Evolutionary conservation across 2,888 invertebrate genomes (phyloP).

Genomic region (Brenthis ino): DNA sequence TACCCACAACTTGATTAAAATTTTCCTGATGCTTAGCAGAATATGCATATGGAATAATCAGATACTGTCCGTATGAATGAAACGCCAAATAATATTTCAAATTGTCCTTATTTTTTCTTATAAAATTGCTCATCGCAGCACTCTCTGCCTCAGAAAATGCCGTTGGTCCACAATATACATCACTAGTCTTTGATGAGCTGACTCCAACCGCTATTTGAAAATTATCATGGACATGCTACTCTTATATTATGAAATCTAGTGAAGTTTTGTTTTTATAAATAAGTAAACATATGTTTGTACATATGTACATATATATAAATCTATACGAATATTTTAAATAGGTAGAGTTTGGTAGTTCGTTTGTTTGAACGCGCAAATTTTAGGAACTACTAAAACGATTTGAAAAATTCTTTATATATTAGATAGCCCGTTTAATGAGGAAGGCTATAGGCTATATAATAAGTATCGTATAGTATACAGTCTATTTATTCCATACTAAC

Average conservation of each 20-base stretch:
- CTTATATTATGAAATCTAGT: too few species aligned
- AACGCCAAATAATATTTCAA: conserved; percentile 82
- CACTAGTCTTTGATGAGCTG: conserved; percentile 37
- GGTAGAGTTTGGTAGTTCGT: too few species aligned
- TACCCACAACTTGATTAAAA: conserved; percentile 62
- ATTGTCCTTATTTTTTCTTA: conserved; percentile 53
- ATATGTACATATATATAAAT: not conserved
- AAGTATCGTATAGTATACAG: too few species aligned
- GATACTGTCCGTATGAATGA: conserved; percentile 85
- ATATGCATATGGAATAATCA: conserved; percentile 82
- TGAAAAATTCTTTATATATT: too few species aligned
- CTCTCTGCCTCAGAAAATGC: conserved; percentile 81
- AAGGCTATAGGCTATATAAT: too few species aligned
- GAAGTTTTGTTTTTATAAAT: too few species aligned
- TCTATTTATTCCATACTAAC: too few species aligned
- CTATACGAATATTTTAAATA: not conserved
- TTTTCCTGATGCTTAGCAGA: conserved; percentile 58
- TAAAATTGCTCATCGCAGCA: conserved; percentile 61
- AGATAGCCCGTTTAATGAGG: too few species aligned
- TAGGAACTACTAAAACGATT: too few species aligned
- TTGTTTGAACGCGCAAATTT: too few species aligned
- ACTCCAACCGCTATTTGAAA: conserved; percentile 44
- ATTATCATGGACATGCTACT: not conserved
- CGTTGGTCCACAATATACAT: conserved; percentile 65
- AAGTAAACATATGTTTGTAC: too few species aligned